Conservation (phyloP, 2,113 vertebrate species). For the Mus spicilegus region DNA sequence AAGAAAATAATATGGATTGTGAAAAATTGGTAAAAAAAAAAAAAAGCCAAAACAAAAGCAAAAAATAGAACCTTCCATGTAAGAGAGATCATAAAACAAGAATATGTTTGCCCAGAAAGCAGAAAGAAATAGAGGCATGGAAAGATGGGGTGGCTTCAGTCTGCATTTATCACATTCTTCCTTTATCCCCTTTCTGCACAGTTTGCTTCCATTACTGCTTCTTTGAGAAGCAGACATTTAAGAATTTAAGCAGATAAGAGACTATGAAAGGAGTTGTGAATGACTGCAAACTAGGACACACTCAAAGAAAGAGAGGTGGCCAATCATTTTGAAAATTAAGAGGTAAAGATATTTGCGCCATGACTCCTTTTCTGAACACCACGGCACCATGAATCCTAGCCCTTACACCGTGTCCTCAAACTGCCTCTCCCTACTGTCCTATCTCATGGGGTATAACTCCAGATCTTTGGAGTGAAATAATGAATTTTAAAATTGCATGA, state of each 20-base stretch:
- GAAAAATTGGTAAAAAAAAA: not conserved
- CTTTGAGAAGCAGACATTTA: not conserved
- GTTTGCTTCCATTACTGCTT: not conserved
- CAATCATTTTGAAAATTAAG: slow-evolving; percentile 10
- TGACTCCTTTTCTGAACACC: not conserved
- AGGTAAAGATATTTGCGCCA: not conserved
- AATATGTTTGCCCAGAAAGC: fast-evolving
- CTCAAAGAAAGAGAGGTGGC: not conserved
- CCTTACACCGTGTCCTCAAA: not conserved
- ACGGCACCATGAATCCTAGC: not conserved
- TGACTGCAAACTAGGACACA: not conserved
- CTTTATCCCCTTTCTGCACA: not conserved
- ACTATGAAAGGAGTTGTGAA: slow-evolving; percentile 42
- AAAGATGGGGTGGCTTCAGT: not conserved
- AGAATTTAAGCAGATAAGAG: not conserved
- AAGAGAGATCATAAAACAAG: not conserved
- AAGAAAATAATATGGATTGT: not conserved
- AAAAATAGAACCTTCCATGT: not conserved
- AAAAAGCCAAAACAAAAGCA: not conserved
- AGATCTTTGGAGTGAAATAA: not conserved
- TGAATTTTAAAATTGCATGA: not conserved
- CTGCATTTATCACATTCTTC: not conserved
- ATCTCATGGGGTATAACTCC: not conserved
- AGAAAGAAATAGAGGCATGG: not conserved
- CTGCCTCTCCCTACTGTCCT: slow-evolving; percentile 1